Evolutionary conservation across 1,140 invertebrate species (phyloP).

Genomic region (Scaptomyza hsui): DNA sequence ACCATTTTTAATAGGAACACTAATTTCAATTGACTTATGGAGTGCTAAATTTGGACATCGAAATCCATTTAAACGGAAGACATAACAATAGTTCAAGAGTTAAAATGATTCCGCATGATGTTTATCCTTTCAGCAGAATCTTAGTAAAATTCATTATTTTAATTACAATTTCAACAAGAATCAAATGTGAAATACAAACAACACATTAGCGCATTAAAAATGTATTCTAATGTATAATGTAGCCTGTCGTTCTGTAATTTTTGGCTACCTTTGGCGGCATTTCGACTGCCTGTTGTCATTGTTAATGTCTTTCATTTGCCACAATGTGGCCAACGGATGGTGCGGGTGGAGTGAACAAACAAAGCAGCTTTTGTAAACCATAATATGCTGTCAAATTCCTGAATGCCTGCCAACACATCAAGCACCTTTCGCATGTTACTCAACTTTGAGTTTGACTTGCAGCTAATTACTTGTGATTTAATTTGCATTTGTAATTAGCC

Average conservation of each 20-base stretch:
- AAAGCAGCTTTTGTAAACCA: constrained; percentile 76
- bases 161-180: constrained; percentile 54
- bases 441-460: constrained; percentile 60
- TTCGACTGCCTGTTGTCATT: constrained; percentile 65
- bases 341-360: constrained; percentile 50
- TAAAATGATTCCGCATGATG: constrained; percentile 37
- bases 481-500: constrained; percentile 83
- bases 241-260: constrained; percentile 61
- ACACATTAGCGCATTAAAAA: constrained; percentile 77
- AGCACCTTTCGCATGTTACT: constrained; percentile 15
- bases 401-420: constrained; percentile 14
- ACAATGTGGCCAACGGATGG: constrained; percentile 32
- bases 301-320: constrained; percentile 75
- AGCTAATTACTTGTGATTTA: constrained; percentile 80
- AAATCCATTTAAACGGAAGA: constrained; percentile 55
- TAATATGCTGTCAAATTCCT: constrained; percentile 73
- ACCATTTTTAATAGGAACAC: no score
- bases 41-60: constrained; percentile 52
- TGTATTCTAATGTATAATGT: constrained; percentile 70
- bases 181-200: constrained; percentile 14
- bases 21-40: no score
- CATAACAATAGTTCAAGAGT: constrained; percentile 62
- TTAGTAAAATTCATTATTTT: constrained; percentile 75
- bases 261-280: constrained; percentile 41
- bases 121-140: constrained; percentile 65